Evolutionary conservation across 2,113 vertebrate species (phyloP).

Genomic region (Phocoena phocoena): DNA sequence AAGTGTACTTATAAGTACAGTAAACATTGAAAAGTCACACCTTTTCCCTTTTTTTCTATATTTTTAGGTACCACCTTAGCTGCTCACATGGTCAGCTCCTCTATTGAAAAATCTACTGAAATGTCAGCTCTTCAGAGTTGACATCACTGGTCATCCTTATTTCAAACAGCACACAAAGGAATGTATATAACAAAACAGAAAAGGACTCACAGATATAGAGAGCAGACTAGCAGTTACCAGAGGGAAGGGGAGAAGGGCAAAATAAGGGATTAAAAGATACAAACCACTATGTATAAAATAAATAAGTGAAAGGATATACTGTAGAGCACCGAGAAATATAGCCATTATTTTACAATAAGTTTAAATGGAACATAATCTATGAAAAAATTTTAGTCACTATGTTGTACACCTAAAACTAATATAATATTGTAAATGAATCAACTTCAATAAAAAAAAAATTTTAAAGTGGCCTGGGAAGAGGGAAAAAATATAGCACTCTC

Average conservation of each 20-base stretch:
- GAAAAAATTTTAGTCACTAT: background rate
- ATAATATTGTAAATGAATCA: background rate
- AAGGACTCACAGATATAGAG: background rate
- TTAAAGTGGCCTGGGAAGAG: background rate
- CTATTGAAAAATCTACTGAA: background rate
- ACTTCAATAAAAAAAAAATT: no score
- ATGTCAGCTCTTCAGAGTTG: background rate
- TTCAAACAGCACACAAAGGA: background rate
- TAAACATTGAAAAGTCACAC: background rate
- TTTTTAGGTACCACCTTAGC: background rate
- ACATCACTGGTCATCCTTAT: background rate
- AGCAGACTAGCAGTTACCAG: background rate
- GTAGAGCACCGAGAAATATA: background rate
- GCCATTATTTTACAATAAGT: background rate
- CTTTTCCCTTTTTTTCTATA: no score
- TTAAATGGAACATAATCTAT: background rate
- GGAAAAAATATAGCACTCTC: background rate
- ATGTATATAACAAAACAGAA: background rate
- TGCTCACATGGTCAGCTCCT: fast-evolving
- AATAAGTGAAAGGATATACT: background rate
- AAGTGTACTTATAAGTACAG: background rate
- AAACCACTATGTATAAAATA: background rate
- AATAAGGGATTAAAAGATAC: background rate
- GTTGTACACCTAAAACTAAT: background rate
- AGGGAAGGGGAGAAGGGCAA: background rate